Percentiles rank a stretch among this genome's conserved stretches.
These are phyloP conservation scores for Thalassoma bifasciatum DNA, from an alignment of 2,113 vertebrate genomes.

Conservation along the genomic window DNA sequence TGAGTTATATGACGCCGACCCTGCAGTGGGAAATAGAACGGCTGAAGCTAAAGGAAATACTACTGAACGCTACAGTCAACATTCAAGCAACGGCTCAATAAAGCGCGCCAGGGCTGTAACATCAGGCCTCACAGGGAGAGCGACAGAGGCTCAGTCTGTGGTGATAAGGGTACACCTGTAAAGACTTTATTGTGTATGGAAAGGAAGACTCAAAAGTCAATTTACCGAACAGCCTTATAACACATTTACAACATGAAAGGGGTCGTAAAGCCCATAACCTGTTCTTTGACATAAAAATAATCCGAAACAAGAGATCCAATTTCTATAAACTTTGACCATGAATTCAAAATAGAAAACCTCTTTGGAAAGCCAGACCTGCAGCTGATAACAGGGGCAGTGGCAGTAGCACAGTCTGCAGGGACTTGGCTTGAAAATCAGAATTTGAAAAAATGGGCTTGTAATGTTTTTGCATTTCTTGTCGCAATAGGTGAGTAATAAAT, in stretches of 20 bases:
- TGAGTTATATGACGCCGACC: constrained; percentile 64
- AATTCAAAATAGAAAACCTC: too few species aligned
- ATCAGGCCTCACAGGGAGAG: constrained; percentile 24
- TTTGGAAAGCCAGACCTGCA: too few species aligned
- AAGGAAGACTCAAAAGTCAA: not conserved
- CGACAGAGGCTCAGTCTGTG: constrained; percentile 25
- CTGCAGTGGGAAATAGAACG: constrained; percentile 60
- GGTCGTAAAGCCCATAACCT: not conserved
- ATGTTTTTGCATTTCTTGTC: too few species aligned
- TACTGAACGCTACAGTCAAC: constrained; percentile 57
- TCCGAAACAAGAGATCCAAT: too few species aligned
- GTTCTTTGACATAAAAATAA: too few species aligned
- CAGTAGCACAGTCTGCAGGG: too few species aligned
- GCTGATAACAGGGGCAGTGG: too few species aligned
- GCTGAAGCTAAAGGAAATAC: constrained; percentile 60
- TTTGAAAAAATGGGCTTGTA: too few species aligned
- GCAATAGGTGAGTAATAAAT: too few species aligned
- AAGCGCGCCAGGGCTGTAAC: constrained; percentile 44
- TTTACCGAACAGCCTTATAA: not conserved
- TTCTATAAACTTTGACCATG: too few species aligned
- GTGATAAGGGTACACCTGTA: constrained; percentile 30
- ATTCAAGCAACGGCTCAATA: constrained; percentile 61
- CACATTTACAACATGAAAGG: not conserved
- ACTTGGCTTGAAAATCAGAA: too few species aligned
- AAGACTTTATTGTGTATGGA: constrained; percentile 10